Evolutionary conservation across 2,797 vertebrate genomes (phyloP).

Genomic region (Petrocephalus schoutedeni): DNA sequence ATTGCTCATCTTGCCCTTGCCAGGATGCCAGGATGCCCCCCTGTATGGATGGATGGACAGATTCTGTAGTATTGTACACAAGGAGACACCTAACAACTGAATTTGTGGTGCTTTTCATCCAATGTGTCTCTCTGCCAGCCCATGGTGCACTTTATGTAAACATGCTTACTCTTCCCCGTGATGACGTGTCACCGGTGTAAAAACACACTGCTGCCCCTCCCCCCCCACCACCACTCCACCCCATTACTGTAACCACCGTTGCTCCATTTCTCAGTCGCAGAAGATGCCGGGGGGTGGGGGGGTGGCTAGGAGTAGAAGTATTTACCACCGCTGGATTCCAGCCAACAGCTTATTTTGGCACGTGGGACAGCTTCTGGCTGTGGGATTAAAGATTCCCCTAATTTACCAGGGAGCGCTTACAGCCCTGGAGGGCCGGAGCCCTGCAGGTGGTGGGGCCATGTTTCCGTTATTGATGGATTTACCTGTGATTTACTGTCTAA

Average conservation of each 20-base stretch:
- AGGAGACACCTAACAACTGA: not conserved
- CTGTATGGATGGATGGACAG: no score
- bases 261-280: not conserved
- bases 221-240: not conserved
- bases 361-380: not conserved
- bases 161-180: not conserved
- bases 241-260: not conserved
- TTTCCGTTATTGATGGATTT: not conserved
- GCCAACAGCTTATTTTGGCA: not conserved
- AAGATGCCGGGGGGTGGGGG: not conserved
- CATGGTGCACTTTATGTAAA: not conserved
- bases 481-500: constrained; percentile 3
- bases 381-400: not conserved
- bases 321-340: not conserved
- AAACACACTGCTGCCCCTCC: not conserved
- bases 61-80: not conserved
- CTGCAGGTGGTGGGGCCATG: not conserved
- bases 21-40: no score
- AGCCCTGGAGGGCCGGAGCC: not conserved
- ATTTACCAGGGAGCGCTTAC: not conserved
- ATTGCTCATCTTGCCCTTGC: no score
- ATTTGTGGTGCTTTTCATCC: not conserved
- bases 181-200: not conserved
- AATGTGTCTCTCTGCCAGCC: not conserved
- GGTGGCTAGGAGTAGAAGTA: not conserved